Base-by-base conservation (phyloP, 92 coral and sea anemone species). In the Micromussa lordhowensis region DNA sequence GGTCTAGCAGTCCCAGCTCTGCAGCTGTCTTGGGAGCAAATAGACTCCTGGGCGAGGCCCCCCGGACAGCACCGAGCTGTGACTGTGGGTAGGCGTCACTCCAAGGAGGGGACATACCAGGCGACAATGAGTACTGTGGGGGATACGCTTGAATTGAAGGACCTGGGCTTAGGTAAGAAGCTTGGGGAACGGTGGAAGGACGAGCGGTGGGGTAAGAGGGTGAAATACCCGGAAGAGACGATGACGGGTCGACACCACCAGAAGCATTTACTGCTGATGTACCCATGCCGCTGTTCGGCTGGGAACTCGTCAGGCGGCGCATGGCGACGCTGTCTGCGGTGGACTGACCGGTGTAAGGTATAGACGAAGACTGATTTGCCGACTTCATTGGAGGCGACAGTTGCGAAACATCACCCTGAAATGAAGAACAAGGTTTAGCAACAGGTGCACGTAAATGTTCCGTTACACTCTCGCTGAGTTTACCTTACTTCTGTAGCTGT, bases 21-120 rank as follows among this genome's bases (percentile, higher is more conserved):
- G 75, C 83, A 57, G 86, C 76, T 30, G 94, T 81, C 32, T 82
- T 88, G 38, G 59, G 49, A 32, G 80, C 81, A 32, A 87, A 85
- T 5, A 91, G 88, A 69, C 70, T 36, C 31, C 57, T n/a, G 28
- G 84, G 77, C 74, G 78, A 73, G 34, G 40, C 13, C 58, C 82
- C 63, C 88, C 82, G 63, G 82, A 75, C 34, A 24, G 58, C 75
- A 40, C 75, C 74, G 19, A n/a, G 7, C 2, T 68, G 76, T 49
- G 51, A 34, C 32, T 48, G 84, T 79, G n/a, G 49, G 18, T n/a
- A 38, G 3, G 79, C 26, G 22, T 53, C 54, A 32, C 34, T 77
- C 75, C 75, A 29, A 57, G 89, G 75, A 77, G 83, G 77, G 63
- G 89, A 1, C 29, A 44, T 21, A 24, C 68, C 82, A 75, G 73